Percentiles rank a stretch among this genome's conserved stretches.
phyloP scores from a whole-genome alignment of 2,888 invertebrate species.

The Zygogramma bicolorata region DNA sequence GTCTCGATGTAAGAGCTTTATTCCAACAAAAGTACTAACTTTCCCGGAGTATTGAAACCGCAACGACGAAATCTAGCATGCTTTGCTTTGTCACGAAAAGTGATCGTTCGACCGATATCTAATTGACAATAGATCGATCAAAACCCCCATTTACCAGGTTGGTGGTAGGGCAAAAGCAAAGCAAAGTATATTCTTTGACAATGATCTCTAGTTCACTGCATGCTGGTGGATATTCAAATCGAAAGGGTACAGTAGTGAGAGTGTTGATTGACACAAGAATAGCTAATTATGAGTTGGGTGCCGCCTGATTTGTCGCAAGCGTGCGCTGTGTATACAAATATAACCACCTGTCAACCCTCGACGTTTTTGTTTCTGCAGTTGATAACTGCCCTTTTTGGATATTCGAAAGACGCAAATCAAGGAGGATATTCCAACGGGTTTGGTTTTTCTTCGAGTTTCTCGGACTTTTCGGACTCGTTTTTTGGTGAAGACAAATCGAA shows the following conservation, averaged over 20 bases:
- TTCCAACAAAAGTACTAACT: too few species aligned
- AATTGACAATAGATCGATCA: conserved; percentile 6
- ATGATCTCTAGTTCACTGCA: conserved; percentile 32
- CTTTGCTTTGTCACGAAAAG: background rate
- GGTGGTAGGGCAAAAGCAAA: conserved; percentile 32
- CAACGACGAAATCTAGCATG: background rate
- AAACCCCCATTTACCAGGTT: conserved; percentile 18
- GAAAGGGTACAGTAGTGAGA: conserved; percentile 6
- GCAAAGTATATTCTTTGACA: conserved; percentile 32
- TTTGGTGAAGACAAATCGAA: conserved; percentile 24
- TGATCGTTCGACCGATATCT: background rate
- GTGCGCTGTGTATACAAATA: conserved; percentile 70
- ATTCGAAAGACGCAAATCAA: conserved; percentile 59
- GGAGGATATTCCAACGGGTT: conserved; percentile 6
- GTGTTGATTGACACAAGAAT: conserved; percentile 51
- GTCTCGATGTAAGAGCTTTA: too few species aligned
- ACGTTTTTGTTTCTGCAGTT: conserved; percentile 73
- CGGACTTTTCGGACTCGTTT: conserved; percentile 33
- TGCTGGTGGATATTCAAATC: conserved; percentile 15
- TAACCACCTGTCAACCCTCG: conserved; percentile 72
- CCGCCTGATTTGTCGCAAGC: conserved; percentile 71
- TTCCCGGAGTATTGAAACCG: background rate
- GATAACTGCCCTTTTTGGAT: conserved; percentile 71
- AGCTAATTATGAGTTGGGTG: conserved; percentile 67
- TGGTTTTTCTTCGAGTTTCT: conserved; percentile 24